Percentiles rank a stretch among this genome's conserved stretches.
Evolutionary conservation across 1,140 invertebrate genomes (phyloP).

Genomic region (Drosophila orena): DNA sequence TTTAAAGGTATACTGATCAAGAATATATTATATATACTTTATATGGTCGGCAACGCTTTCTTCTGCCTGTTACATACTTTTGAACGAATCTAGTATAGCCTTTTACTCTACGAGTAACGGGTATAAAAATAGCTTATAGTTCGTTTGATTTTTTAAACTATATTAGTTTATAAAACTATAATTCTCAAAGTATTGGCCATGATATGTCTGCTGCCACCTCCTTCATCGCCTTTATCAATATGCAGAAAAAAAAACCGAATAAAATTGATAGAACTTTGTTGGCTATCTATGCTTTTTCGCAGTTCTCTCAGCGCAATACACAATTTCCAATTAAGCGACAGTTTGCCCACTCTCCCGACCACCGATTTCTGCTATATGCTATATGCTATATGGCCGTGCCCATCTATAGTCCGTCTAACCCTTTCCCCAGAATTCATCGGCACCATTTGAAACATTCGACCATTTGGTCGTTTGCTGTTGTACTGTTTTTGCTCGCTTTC

Average conservation of each 20-base stretch:
- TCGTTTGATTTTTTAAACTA: too few relatives aligned
- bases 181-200: neutral
- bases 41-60: too few relatives aligned
- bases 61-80: too few relatives aligned
- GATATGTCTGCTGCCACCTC: neutral
- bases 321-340: conserved; percentile 79
- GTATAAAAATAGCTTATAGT: too few relatives aligned
- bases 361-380: neutral
- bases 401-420: conserved; percentile 33
- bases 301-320: conserved; percentile 59
- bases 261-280: neutral
- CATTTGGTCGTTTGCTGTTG: conserved; percentile 28
- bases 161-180: too few relatives aligned
- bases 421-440: conserved; percentile 13
- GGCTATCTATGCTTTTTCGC: conserved; percentile 32
- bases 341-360: conserved; percentile 38
- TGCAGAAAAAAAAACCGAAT: conserved; percentile 8
- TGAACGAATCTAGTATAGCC: too few relatives aligned
- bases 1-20: too few relatives aligned
- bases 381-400: neutral
- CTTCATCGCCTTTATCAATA: neutral
- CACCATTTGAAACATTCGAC: conserved; percentile 12
- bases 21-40: too few relatives aligned
- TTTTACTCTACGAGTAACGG: too few relatives aligned
- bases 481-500: conserved; percentile 37